Evolutionary conservation across 1,140 invertebrate genomes (phyloP).

Genomic region (Stenopsyche tienmushanensis): DNA sequence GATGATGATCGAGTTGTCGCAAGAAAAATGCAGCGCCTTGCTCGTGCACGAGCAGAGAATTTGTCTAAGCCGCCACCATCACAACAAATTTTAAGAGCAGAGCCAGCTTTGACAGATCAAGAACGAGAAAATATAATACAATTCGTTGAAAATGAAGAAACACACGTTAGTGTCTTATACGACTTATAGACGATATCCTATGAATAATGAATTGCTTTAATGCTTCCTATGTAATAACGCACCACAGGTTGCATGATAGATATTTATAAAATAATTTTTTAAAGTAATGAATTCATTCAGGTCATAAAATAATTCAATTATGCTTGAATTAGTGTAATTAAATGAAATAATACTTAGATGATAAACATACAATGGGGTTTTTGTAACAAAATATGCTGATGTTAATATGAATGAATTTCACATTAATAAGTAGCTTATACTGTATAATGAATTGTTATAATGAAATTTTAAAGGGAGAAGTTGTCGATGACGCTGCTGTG

Average conservation of each 20-base stretch:
- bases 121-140: conserved; percentile 78
- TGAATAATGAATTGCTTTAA: background rate
- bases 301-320: too few relatives aligned
- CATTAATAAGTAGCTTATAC: background rate
- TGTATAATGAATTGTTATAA: background rate
- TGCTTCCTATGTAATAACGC: too few relatives aligned
- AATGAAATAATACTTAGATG: too few relatives aligned
- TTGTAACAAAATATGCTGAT: too few relatives aligned
- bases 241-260: too few relatives aligned
- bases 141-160: conserved; percentile 79
- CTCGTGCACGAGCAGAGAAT: conserved; percentile 57
- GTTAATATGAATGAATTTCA: background rate
- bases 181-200: background rate
- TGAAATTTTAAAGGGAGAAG: conserved; percentile 61
- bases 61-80: conserved; percentile 55
- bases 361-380: too few relatives aligned
- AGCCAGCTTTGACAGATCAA: conserved; percentile 67
- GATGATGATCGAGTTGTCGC: conserved; percentile 58
- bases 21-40: conserved; percentile 57
- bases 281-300: too few relatives aligned
- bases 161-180: conserved; percentile 58
- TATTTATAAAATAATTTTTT: too few relatives aligned
- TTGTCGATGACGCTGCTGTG: conserved; percentile 82
- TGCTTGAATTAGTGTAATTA: too few relatives aligned
- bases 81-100: conserved; percentile 57